Percentiles rank a stretch among this genome's conserved stretches.
phyloP scores from a whole-genome alignment of 1,140 invertebrate species.

The Trissolcus basalis region DNA sequence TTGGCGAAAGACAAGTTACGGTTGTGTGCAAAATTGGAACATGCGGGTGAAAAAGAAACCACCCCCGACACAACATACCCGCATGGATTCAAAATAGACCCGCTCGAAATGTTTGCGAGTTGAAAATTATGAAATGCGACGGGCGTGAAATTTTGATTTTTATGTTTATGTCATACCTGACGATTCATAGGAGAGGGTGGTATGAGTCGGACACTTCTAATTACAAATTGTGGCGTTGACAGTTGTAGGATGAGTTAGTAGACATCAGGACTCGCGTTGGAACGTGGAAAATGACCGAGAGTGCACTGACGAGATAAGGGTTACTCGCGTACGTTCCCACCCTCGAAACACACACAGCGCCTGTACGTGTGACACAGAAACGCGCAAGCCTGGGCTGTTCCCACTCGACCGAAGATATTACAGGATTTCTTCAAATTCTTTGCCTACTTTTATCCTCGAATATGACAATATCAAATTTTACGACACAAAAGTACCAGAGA shows the following conservation, averaged over 20 bases:
- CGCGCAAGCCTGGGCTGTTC: slow-evolving; percentile 23
- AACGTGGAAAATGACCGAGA: slow-evolving; percentile 28
- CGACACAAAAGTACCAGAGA: too few relatives aligned
- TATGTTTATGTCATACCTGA: slow-evolving; percentile 2
- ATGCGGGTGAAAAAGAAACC: too few relatives aligned
- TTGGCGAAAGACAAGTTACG: too few relatives aligned
- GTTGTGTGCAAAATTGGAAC: too few relatives aligned
- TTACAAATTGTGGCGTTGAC: slow-evolving; percentile 18
- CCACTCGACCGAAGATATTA: slow-evolving; percentile 16
- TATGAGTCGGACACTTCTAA: slow-evolving; percentile 23
- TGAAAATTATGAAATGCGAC: not conserved
- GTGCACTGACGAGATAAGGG: slow-evolving; percentile 34
- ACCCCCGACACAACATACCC: too few relatives aligned
- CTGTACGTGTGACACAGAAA: slow-evolving; percentile 35
- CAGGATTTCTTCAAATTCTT: slow-evolving; percentile 3
- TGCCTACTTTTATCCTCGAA: too few relatives aligned
- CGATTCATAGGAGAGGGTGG: slow-evolving; percentile 19
- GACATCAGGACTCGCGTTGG: slow-evolving; percentile 8
- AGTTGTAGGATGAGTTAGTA: not conserved
- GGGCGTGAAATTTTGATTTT: too few relatives aligned
- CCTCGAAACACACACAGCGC: slow-evolving; percentile 11
- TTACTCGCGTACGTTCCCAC: slow-evolving; percentile 35
- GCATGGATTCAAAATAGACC: too few relatives aligned
- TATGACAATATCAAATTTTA: too few relatives aligned
- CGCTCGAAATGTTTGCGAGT: not conserved